Conservation (phyloP, 2,113 vertebrate species). For the Panthera tigris region DNA sequence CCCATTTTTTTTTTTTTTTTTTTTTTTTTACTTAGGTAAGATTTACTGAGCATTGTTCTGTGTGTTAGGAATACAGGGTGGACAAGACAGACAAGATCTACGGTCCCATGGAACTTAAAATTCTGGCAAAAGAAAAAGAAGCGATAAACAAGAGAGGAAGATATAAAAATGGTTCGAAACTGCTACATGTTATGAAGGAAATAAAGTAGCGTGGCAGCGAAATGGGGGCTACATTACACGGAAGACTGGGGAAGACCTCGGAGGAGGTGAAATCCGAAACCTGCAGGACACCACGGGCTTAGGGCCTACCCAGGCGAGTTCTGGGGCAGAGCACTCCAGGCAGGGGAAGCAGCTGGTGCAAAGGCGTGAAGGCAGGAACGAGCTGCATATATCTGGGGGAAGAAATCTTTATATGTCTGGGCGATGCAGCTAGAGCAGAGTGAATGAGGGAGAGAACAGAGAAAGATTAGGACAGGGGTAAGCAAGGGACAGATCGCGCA, state of each 20-base stretch:
- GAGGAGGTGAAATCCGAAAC: background rate
- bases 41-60: background rate
- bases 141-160: background rate
- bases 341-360: constrained; percentile 27
- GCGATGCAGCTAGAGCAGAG: background rate
- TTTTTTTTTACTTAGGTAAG: background rate
- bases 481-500: background rate
- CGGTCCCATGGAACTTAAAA: background rate
- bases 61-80: background rate
- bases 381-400: background rate
- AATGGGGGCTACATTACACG: background rate
- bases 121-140: background rate
- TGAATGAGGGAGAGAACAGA: background rate
- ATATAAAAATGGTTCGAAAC: background rate
- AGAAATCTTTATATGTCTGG: constrained; percentile 1
- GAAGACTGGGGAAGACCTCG: background rate
- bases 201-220: background rate
- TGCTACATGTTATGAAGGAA: background rate
- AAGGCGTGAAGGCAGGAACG: constrained; percentile 2
- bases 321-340: background rate
- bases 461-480: background rate
- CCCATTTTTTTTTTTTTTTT: background rate
- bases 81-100: background rate
- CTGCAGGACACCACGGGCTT: background rate
- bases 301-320: background rate